Evolutionary conservation across 2,113 vertebrate species (phyloP).

Genomic region (Sapajus apella): DNA sequence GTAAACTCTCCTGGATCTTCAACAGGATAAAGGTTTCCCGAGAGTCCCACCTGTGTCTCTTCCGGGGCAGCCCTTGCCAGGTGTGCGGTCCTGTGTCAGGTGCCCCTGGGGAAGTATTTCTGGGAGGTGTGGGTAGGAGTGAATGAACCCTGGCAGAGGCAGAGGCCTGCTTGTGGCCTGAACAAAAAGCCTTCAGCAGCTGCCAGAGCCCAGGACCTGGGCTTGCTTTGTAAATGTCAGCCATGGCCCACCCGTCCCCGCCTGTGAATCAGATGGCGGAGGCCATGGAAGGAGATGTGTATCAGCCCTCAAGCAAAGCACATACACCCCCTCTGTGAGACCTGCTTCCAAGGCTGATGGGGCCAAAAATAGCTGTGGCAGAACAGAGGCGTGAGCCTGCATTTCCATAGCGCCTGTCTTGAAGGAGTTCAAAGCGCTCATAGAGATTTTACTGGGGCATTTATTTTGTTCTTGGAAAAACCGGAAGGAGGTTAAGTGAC

Average conservation of each 20-base stretch:
- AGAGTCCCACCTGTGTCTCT: neutral
- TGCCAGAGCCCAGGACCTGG: neutral
- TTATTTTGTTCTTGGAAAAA: slow-evolving; percentile 53
- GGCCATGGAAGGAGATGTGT: neutral
- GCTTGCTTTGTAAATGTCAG: neutral
- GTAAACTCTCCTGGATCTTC: neutral
- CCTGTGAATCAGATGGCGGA: neutral
- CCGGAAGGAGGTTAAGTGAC: slow-evolving; percentile 39
- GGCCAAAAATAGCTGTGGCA: slow-evolving; percentile 39
- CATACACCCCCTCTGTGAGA: neutral
- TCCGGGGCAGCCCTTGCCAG: neutral
- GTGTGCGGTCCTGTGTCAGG: neutral
- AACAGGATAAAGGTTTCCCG: neutral
- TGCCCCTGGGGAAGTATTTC: neutral
- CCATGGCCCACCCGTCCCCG: neutral
- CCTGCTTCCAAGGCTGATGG: neutral
- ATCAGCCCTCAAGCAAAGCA: neutral
- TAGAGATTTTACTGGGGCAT: slow-evolving; percentile 5
- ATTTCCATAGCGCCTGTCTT: neutral
- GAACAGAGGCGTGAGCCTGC: neutral
- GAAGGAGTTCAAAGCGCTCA: neutral
- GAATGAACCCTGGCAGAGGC: neutral
- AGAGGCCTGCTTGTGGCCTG: fast-evolving
- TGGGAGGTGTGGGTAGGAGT: neutral
- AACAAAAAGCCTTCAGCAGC: neutral